Evolutionary conservation across 2,113 vertebrate genomes (phyloP).

Genomic region (Xiphophorus couchianus): DNA sequence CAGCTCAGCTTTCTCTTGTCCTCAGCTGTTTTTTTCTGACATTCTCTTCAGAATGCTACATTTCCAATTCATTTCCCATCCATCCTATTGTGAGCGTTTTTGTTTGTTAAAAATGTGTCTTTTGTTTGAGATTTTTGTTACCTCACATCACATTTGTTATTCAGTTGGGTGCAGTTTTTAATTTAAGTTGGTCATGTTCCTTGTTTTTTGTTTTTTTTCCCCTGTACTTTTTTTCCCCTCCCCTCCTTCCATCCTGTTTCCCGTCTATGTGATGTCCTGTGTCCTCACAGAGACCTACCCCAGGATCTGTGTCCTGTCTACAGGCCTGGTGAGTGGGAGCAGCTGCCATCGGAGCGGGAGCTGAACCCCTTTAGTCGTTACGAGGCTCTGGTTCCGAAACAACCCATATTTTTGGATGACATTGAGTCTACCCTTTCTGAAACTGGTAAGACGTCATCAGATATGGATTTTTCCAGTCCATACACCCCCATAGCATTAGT

Average conservation of each 20-base stretch:
- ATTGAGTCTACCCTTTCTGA: slow-evolving; percentile 68
- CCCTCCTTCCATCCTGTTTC: slow-evolving; percentile 37
- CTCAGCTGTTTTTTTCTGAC: neutral
- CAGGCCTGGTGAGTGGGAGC: slow-evolving; percentile 99
- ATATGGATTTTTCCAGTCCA: neutral
- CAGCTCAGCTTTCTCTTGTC: slow-evolving; percentile 10
- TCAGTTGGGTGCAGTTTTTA: slow-evolving; percentile 52
- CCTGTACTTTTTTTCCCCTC: neutral
- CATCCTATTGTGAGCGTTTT: slow-evolving; percentile 1
- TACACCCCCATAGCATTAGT: neutral
- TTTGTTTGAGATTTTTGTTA: slow-evolving; percentile 16
- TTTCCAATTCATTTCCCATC: neutral
- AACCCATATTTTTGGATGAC: slow-evolving; percentile 77
- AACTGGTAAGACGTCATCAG: slow-evolving; percentile 43
- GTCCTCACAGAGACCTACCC: slow-evolving; percentile 92
- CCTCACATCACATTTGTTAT: slow-evolving; percentile 37
- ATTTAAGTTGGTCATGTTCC: slow-evolving; percentile 62
- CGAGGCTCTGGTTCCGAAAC: slow-evolving; percentile 86
- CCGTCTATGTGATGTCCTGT: slow-evolving; percentile 72
- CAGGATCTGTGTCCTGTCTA: slow-evolving; percentile 99
- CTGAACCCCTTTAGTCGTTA: slow-evolving; percentile 97
- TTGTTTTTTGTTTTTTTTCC: slow-evolving; percentile 44
- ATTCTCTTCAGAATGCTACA: neutral
- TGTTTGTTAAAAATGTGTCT: neutral
- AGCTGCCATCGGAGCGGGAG: slow-evolving; percentile 92